Evolutionary conservation across 2,888 invertebrate genomes (phyloP).

Genomic region (Mycalesis mineus): DNA sequence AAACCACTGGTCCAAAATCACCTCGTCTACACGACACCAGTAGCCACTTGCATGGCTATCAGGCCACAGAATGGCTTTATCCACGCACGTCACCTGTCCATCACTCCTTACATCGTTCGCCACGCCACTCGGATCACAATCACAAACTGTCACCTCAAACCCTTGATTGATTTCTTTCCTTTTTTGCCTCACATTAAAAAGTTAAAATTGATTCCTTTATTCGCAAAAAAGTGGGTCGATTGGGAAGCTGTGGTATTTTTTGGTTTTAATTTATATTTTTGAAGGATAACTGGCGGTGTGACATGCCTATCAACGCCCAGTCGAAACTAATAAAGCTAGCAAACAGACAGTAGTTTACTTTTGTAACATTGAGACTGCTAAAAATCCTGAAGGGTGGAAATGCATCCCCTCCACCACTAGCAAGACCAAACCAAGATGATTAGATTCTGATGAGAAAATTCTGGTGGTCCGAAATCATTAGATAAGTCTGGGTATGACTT

Average conservation of each 20-base stretch:
- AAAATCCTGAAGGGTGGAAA: no score
- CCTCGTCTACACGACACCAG: conserved; percentile 4
- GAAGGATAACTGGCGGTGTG: no score
- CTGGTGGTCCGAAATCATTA: no score
- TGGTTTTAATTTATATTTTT: neutral
- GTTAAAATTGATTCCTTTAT: conserved; percentile 59
- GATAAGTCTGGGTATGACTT: no score
- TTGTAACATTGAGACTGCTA: no score
- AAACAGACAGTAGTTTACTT: no score
- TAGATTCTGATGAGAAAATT: no score
- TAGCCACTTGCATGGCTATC: conserved; percentile 52
- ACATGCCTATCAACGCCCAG: no score
- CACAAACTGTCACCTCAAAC: conserved; percentile 61
- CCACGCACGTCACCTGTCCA: conserved; percentile 54
- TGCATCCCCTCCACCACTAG: no score
- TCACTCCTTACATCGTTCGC: conserved; percentile 41
- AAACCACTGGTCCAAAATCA: conserved; percentile 45
- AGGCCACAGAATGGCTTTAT: conserved; percentile 61
- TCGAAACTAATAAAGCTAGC: no score
- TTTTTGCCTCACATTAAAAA: conserved; percentile 48
- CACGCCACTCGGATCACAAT: conserved; percentile 67
- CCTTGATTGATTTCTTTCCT: conserved; percentile 73
- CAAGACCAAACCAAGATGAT: no score
- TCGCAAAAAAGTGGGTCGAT: conserved; percentile 24
- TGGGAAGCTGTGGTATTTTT: conserved; percentile 6